Conservation (phyloP, 2,113 vertebrate species). For the Eclectus roratus region DNA sequence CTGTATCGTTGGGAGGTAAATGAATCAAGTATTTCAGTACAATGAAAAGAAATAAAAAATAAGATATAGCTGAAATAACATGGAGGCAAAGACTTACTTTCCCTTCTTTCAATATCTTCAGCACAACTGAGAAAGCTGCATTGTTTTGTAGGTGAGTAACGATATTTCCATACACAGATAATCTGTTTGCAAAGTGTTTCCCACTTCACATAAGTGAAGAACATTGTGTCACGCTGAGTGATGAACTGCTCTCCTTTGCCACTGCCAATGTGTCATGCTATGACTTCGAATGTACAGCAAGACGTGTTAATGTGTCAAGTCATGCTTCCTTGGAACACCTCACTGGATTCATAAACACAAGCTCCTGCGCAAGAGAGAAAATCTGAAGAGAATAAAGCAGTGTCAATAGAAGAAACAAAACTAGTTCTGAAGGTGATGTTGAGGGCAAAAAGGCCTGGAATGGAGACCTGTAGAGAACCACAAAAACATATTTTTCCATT, state of each 20-base stretch:
- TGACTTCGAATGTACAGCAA: background rate
- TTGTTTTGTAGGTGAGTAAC: background rate
- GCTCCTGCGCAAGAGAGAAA: background rate
- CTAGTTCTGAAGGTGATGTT: background rate
- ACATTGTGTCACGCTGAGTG: background rate
- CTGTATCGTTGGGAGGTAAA: conserved; percentile 45
- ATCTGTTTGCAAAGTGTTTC: background rate
- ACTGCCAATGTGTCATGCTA: background rate
- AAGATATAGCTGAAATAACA: background rate
- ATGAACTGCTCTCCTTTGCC: background rate
- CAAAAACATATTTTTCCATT: background rate
- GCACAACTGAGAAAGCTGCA: background rate
- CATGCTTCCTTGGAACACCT: conserved; percentile 24
- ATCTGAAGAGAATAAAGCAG: background rate
- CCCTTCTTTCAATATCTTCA: background rate
- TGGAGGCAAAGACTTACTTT: background rate
- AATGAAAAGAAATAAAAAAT: conserved; percentile 4
- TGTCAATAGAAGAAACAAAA: background rate
- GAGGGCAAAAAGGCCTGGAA: background rate
- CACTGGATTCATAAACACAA: conserved; percentile 24
- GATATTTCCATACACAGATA: background rate
- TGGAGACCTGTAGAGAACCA: background rate
- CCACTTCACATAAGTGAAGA: background rate
- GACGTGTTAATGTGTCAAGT: conserved; percentile 10
- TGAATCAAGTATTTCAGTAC: background rate